phyloP scores from a whole-genome alignment of 2,113 vertebrate genomes.

The Pimephales promelas region DNA sequence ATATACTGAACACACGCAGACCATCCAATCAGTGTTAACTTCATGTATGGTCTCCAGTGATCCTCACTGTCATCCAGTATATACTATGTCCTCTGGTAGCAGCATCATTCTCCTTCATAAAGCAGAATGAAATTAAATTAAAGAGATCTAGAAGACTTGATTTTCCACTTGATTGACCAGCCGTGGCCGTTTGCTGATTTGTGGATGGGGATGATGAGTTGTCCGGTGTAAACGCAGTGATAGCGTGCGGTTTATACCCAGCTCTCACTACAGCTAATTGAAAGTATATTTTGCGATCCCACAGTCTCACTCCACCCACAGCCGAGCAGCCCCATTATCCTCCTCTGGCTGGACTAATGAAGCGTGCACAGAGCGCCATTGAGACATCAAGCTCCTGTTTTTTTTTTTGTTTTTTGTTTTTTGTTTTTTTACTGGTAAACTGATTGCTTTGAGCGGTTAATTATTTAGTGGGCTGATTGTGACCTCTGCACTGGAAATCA shows the following conservation, averaged over 20 bases:
- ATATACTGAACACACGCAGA: neutral
- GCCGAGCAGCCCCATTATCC: neutral
- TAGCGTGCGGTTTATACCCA: no score
- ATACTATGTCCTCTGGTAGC: no score
- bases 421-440: conserved; percentile 73
- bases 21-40: neutral
- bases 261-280: conserved; percentile 48
- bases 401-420: no score
- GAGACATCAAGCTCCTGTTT: conserved; percentile 62
- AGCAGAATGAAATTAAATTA: conserved; percentile 63
- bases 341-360: conserved; percentile 65
- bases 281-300: conserved; percentile 52
- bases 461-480: conserved; percentile 64
- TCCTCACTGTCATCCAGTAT: neutral
- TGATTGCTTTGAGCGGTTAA: conserved; percentile 73
- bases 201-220: neutral
- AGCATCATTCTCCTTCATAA: neutral
- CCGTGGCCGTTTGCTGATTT: neutral
- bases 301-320: neutral
- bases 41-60: neutral
- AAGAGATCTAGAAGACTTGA: conserved; percentile 61
- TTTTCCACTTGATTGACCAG: conserved; percentile 61
- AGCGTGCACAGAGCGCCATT: conserved; percentile 43
- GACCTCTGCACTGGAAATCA: conserved; percentile 4
- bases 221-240: neutral